These are phyloP conservation scores for Brachyptera risi DNA, from an alignment of 2,888 invertebrate genomes.

Conservation along the genomic window DNA sequence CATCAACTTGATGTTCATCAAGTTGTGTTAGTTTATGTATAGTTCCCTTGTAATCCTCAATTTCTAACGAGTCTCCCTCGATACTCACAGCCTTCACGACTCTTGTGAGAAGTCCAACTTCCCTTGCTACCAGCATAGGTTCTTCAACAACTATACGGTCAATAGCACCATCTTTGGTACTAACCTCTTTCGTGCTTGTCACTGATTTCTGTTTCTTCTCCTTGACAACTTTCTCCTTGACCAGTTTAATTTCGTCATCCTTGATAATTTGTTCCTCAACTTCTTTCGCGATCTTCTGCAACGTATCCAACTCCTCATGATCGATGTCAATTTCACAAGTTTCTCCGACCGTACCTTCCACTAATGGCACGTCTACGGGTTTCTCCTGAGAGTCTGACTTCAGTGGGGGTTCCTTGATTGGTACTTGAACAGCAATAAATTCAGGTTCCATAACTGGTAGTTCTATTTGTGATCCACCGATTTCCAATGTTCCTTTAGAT, in stretches of 20 bases:
- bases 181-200: background rate
- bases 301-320: background rate
- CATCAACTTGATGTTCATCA: background rate
- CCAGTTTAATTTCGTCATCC: background rate
- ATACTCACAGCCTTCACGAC: too few species aligned
- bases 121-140: background rate
- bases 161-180: background rate
- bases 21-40: too few species aligned
- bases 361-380: background rate
- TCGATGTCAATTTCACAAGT: background rate
- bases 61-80: too few species aligned
- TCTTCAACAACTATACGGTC: background rate
- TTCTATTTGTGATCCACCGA: background rate
- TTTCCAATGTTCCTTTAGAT: background rate
- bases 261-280: background rate
- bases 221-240: background rate
- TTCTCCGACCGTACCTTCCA: background rate
- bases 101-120: background rate
- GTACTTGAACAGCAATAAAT: background rate
- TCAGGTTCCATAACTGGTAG: conserved; percentile 3
- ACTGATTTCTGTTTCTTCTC: background rate
- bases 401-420: background rate
- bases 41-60: too few species aligned
- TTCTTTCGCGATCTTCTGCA: background rate
- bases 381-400: background rate